Evolutionary conservation across 1,140 invertebrate genomes (phyloP).

Genomic region (Drosophila nigrodunni): DNA sequence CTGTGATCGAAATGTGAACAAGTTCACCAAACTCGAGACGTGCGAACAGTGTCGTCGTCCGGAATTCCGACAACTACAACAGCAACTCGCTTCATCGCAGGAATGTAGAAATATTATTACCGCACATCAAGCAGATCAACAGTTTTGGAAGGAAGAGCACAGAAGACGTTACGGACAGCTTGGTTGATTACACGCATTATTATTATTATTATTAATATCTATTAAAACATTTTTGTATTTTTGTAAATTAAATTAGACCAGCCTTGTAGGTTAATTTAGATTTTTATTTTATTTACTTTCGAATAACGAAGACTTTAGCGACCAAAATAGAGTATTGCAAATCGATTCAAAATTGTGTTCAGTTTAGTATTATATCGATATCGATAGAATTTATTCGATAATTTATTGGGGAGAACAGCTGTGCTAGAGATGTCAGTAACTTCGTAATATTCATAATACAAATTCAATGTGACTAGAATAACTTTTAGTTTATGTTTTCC

Average conservation of each 20-base stretch:
- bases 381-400: conserved; percentile 27
- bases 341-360: not conserved
- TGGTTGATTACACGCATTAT: conserved; percentile 11
- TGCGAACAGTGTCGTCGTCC: conserved; percentile 59
- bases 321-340: not conserved
- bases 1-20: conserved; percentile 73
- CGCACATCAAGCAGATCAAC: conserved; percentile 32
- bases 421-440: conserved; percentile 8
- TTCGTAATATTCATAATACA: not conserved
- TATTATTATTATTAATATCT: not conserved
- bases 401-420: not conserved
- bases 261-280: not conserved
- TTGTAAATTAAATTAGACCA: conserved; percentile 4
- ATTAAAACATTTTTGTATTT: not conserved
- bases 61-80: conserved; percentile 39
- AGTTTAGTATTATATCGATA: not conserved
- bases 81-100: conserved; percentile 17
- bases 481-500: not conserved
- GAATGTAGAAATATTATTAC: conserved; percentile 48
- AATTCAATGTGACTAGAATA: not conserved
- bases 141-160: conserved; percentile 28
- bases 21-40: conserved; percentile 64
- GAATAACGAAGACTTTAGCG: not conserved
- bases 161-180: conserved; percentile 25
- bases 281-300: conserved; percentile 3